A percentile compares a stretch with the other conserved stretches of the same genome.
These are phyloP conservation scores for Dasypolia templi DNA, from an alignment of 2,888 invertebrate species.

Conservation along the genomic window DNA sequence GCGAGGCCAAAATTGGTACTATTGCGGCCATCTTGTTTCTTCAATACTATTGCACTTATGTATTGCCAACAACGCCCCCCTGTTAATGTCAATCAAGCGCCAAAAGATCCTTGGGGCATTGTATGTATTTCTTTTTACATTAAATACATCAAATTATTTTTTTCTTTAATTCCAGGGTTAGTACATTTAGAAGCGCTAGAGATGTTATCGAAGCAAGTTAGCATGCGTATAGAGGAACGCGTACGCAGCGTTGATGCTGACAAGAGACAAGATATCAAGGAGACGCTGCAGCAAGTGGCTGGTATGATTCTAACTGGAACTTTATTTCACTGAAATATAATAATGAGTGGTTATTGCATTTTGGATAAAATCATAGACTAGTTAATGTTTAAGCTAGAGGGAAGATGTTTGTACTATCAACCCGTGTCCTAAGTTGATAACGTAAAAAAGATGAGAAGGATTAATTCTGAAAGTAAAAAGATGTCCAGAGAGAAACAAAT, in stretches of 20 bases:
- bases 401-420: neutral
- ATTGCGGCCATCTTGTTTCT: neutral
- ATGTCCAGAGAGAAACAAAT: too few species aligned
- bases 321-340: neutral
- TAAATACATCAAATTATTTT: neutral
- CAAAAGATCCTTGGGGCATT: neutral
- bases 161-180: constrained; percentile 87
- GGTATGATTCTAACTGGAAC: constrained; percentile 70
- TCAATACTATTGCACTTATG: neutral
- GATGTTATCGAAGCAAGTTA: constrained; percentile 96
- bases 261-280: constrained; percentile 92
- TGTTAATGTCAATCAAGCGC: neutral
- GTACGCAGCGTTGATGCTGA: constrained; percentile 90
- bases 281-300: constrained; percentile 94
- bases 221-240: constrained; percentile 93
- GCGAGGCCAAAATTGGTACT: too few species aligned
- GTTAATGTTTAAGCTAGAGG: neutral
- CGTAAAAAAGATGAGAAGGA: too few species aligned
- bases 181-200: constrained; percentile 97
- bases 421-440: neutral
- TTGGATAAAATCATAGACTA: neutral
- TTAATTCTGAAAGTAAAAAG: too few species aligned
- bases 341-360: neutral
- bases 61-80: neutral
- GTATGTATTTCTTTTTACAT: neutral